Evolutionary conservation across 2,888 invertebrate genomes (phyloP).

Genomic region (Sarcophaga caerulescens): DNA sequence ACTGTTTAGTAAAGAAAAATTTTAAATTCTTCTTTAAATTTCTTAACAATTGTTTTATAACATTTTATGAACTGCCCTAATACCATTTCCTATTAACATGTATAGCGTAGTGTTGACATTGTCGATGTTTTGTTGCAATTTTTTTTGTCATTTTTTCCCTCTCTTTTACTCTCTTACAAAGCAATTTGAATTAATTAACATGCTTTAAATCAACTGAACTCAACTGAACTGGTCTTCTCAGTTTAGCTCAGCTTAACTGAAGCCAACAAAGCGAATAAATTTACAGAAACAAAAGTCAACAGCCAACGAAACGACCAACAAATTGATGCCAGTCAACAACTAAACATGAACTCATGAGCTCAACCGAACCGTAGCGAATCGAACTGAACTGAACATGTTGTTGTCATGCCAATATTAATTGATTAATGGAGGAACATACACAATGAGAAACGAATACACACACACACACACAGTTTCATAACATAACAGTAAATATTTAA

Average conservation of each 20-base stretch:
- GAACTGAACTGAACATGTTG: not conserved
- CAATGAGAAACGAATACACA: not conserved
- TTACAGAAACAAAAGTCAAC: not conserved
- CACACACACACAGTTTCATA: not conserved
- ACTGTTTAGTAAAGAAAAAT: too few relatives aligned
- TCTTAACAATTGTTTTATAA: too few relatives aligned
- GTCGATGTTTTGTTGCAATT: not conserved
- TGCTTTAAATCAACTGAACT: constrained; percentile 36
- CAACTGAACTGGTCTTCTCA: not conserved
- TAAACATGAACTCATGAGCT: not conserved
- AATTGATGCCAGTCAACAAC: not conserved
- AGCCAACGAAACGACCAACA: not conserved
- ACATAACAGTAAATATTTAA: not conserved
- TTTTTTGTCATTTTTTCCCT: not conserved
- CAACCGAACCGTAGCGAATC: not conserved
- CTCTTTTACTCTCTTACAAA: not conserved
- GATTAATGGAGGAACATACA: constrained; percentile 42
- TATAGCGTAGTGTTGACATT: constrained; percentile 10
- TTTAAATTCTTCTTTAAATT: too few relatives aligned
- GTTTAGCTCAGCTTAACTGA: not conserved
- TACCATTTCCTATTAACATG: not conserved
- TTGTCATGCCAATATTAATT: constrained; percentile 54
- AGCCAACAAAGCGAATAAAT: not conserved
- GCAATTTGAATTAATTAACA: constrained; percentile 58
- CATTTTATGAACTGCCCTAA: not conserved